A percentile compares a stretch with the other conserved stretches of the same genome.
Conservation (phyloP, 2,888 invertebrate species). For the Druceiella hillmani region DNA sequence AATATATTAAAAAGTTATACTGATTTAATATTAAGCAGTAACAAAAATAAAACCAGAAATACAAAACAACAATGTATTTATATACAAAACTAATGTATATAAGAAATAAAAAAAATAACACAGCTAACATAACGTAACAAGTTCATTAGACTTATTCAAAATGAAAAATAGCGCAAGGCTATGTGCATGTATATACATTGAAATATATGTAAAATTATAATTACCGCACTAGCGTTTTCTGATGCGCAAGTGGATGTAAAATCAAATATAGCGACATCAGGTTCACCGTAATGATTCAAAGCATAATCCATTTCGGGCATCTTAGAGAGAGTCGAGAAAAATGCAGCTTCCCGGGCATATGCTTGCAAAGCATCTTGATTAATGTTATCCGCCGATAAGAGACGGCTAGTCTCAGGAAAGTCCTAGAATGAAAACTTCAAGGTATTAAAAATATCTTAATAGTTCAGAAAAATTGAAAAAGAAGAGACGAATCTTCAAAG, state of each 20-base stretch:
- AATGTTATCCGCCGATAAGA: conserved; percentile 86
- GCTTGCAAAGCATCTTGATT: conserved; percentile 82
- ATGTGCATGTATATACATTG: too few relatives aligned
- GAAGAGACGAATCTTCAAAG: too few relatives aligned
- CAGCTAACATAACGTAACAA: too few relatives aligned
- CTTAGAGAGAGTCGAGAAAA: conserved; percentile 85
- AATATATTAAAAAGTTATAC: too few relatives aligned
- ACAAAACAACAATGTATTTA: too few relatives aligned
- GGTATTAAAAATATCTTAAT: not conserved
- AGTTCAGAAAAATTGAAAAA: not conserved
- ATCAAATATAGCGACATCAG: conserved; percentile 98
- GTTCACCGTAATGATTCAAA: conserved; percentile 94
- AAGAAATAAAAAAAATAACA: too few relatives aligned
- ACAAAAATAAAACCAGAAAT: too few relatives aligned
- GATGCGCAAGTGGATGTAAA: conserved; percentile 99
- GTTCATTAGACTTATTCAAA: too few relatives aligned
- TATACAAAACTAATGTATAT: too few relatives aligned
- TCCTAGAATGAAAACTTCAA: conserved; percentile 54
- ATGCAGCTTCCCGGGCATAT: conserved; percentile 93
- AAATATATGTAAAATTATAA: too few relatives aligned
- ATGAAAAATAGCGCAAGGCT: too few relatives aligned
- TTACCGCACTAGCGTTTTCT: conserved; percentile 86
- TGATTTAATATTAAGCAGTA: too few relatives aligned
- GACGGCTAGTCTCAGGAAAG: conserved; percentile 80
- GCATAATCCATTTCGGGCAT: conserved; percentile 90